Evolutionary conservation across 2,888 invertebrate genomes (phyloP).

Genomic region (Cantharis rustica): DNA sequence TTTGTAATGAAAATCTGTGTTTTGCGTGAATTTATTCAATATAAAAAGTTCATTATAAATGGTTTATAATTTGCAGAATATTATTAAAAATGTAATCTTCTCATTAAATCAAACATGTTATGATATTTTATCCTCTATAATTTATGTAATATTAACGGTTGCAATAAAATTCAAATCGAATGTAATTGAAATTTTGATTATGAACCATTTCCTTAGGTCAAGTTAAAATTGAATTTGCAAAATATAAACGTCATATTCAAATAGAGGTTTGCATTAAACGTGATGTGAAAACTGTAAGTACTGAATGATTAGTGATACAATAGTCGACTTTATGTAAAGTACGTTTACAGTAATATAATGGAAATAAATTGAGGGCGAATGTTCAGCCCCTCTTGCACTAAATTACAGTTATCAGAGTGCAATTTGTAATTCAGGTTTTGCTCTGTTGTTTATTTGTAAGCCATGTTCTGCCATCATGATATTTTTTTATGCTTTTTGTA

Average conservation of each 20-base stretch:
- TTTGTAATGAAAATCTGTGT: neutral
- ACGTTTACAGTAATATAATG: slow-evolving; percentile 9
- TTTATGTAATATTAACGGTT: neutral
- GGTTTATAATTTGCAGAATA: neutral
- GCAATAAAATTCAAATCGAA: neutral
- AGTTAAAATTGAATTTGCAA: neutral
- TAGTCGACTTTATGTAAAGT: slow-evolving; percentile 16
- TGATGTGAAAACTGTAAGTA: slow-evolving; percentile 23
- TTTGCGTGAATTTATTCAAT: neutral
- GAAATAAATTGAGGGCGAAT: slow-evolving; percentile 26
- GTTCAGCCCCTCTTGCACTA: slow-evolving; percentile 21
- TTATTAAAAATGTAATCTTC: neutral
- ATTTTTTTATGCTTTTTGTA: slow-evolving; percentile 18
- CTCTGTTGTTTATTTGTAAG: slow-evolving; percentile 22
- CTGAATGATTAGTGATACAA: neutral
- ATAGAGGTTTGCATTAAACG: slow-evolving; percentile 13
- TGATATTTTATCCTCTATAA: neutral
- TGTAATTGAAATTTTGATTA: neutral
- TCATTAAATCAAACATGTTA: neutral
- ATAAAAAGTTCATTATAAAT: neutral
- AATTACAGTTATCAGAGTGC: slow-evolving; percentile 28
- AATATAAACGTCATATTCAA: neutral
- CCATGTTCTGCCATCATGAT: slow-evolving; percentile 27
- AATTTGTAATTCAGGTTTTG: slow-evolving; percentile 28
- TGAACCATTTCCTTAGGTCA: neutral